Base-by-base conservation (phyloP, 1,140 invertebrate species). In the Steinernema khuongi region DNA sequence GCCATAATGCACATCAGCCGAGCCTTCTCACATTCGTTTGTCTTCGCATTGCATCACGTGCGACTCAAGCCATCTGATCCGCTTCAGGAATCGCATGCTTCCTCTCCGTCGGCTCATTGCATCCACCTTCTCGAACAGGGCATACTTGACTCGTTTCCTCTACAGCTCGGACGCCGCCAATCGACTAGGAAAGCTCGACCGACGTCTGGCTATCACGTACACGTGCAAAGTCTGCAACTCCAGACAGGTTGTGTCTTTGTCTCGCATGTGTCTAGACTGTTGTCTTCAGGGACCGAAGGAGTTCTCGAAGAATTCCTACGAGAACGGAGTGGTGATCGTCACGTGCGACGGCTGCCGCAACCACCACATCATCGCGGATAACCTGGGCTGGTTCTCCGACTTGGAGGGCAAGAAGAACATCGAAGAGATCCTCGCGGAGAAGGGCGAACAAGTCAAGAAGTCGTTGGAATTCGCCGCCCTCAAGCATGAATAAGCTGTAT, bases 331-430 rank as follows among this genome's bases (percentile, higher is more conserved):
- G 69, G 88, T 88, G 0, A 85, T 88, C 60, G 85, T 88, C 7
- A 84, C 74, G n/a, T 84, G 83, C 72, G 73, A 75, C 36, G 83
- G 81, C 11, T 87, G 87, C 76, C 74, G 82, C 29, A 88, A 86
- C 75, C 80, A 86, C 73, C 88, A 88, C 75, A 79, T 88, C 2
- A 87, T 88, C 69, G 88, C 88, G 17, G 88, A 88, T 79, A 88
- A 88, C 75, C 80, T 88, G 4, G 86, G 85, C 4, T 88, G 88
- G 87, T 88, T 88, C 77, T 77, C 81, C 60, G 83, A 88, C 76
- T 79, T 87, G 31, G 74, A 85, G 41, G 85, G 83, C 44, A 82
- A 85, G 79, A 85, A 78, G 85, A 88, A 88, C 75, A 86, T 88
- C 73, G 87, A 88, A 79, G 86, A 88, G 72, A 87, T 88, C 76